Evolutionary conservation across 1,140 invertebrate genomes (phyloP), one percentile per base, ranked within the genome.

Genomic region (Tetragonula clypearis): DNA sequence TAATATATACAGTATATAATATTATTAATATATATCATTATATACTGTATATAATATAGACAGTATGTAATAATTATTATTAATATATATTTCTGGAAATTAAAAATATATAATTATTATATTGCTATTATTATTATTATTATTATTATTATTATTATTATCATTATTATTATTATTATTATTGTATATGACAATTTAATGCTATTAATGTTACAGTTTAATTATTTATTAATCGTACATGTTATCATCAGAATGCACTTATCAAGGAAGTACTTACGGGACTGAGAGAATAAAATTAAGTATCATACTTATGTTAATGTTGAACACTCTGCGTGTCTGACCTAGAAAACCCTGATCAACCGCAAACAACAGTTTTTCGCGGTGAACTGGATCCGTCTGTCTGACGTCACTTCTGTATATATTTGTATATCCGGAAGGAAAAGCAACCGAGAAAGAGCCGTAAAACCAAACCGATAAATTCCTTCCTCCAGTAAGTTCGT

Each of bases 381-480:
- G 60, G 60, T 35, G 73, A 79, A 79, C 76, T 84, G 82, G 56
- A 84, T 79, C 76, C 26, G 55, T 53, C 71, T 60, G 75, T 74
- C 21, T 60, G 56, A 14, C n/a, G 35, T 26, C 82, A 65, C 72
- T 84, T 84, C 76, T 49, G 26, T 72, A 21, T 72, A 21, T 79
- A 72, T 84, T 84, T 84, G 82, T 68, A 56, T 49, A n/a, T n/a
- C n/a, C 26, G 56, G 73, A 62, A 72, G 55, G 77, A 26, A 72
- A 62, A 79, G 77, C 56, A 23, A 53, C 77, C 30, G 11, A 41
- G 65, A 79, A 30, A 60, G 23, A 55, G 41, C 26, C 41, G 41
- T 84, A 71, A 84, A 79, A 62, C 82, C 68, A 79, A 79, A 84
- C 77, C 68, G 82, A 84, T 72, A 84, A 84, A 84, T 84, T 84